Conservation (phyloP, 1,140 invertebrate genomes). For the Carposina sasakii region DNA sequence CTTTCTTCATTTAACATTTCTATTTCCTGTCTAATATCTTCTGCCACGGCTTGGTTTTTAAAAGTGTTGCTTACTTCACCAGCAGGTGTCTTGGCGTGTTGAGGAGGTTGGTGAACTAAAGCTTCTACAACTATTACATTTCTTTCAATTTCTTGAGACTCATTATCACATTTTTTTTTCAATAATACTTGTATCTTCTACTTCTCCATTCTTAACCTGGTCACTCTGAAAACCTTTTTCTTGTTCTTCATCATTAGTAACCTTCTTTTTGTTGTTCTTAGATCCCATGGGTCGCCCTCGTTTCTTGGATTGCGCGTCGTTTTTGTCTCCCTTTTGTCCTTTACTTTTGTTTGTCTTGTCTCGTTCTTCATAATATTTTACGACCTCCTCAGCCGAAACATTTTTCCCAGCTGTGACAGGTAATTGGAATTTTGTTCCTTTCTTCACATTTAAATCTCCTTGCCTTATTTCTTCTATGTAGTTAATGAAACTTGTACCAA, state of each 20-base stretch:
- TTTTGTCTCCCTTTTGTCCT: neutral
- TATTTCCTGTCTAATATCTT: neutral
- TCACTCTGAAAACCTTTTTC: neutral
- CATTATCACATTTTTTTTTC: neutral
- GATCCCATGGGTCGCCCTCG: neutral
- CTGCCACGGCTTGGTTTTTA: neutral
- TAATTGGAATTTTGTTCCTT: constrained; percentile 2
- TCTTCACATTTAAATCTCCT: neutral
- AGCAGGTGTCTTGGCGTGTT: neutral
- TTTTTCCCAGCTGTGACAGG: neutral
- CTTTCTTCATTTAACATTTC: neutral
- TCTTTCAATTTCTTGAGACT: neutral
- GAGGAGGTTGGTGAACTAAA: neutral
- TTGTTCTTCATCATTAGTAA: neutral
- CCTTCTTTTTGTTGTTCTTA: constrained; percentile 2
- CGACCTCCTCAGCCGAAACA: neutral
- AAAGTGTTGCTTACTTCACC: neutral
- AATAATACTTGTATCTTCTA: neutral
- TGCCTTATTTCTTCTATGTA: neutral
- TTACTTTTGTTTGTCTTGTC: neutral
- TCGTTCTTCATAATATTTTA: neutral
- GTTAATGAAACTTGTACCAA: neutral
- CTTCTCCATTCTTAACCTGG: neutral
- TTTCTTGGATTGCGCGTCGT: neutral
- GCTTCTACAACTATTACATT: neutral